These are phyloP conservation scores for Drosophila dives DNA, from an alignment of 2,888 invertebrate species.

Conservation along the genomic window DNA sequence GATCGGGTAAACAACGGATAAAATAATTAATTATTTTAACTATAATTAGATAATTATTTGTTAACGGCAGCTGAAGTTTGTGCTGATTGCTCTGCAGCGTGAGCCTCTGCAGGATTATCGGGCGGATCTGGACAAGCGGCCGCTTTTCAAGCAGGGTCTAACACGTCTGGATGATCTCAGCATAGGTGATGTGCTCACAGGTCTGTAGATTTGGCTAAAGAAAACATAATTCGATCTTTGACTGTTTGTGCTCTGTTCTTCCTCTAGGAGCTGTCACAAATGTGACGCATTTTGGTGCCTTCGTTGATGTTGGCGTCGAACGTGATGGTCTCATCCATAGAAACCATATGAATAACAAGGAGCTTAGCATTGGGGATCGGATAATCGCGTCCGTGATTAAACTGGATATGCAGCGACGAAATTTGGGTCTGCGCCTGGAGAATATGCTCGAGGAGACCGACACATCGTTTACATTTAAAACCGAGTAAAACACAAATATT, in stretches of 20 bases:
- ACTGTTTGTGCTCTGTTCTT: neutral
- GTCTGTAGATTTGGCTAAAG: conserved; percentile 78
- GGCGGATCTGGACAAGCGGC: conserved; percentile 87
- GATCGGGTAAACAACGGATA: conserved; percentile 86
- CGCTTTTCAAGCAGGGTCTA: conserved; percentile 91
- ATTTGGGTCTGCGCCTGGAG: conserved; percentile 87
- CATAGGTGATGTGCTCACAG: conserved; percentile 88
- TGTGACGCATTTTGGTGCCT: conserved; percentile 95
- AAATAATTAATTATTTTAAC: neutral
- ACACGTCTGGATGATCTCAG: conserved; percentile 88
- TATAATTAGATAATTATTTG: neutral
- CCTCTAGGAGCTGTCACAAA: conserved; percentile 91
- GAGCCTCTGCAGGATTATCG: conserved; percentile 89
- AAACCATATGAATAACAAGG: conserved; percentile 86
- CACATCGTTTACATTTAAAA: conserved; percentile 76
- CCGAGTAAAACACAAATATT: conserved; percentile 43
- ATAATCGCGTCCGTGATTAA: conserved; percentile 88
- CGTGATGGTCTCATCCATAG: conserved; percentile 89
- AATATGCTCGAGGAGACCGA: conserved; percentile 77
- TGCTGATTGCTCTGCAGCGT: conserved; percentile 88
- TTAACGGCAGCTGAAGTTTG: conserved; percentile 76
- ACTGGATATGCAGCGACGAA: conserved; percentile 86
- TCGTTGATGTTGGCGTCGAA: conserved; percentile 94
- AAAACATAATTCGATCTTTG: neutral
- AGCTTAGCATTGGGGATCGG: conserved; percentile 88